Conservation (phyloP, 2,797 vertebrate species). For the Esox lucius region DNA sequence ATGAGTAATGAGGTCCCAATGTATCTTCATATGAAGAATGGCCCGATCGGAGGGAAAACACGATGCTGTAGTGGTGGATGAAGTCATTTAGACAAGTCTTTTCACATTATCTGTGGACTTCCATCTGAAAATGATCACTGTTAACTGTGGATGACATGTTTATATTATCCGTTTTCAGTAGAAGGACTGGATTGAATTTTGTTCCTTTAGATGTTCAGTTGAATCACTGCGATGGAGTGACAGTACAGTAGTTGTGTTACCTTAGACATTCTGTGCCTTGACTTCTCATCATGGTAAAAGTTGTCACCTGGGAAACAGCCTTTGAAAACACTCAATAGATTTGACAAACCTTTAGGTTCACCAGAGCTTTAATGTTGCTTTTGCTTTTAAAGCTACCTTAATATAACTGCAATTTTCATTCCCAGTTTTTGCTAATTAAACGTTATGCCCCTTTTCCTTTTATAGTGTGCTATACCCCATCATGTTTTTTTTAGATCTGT, state of each 20-base stretch:
- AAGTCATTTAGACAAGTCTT: too few relatives aligned
- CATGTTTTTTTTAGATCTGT: too few relatives aligned
- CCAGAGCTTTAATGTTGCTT: too few relatives aligned
- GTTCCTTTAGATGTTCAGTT: background rate
- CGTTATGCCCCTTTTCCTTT: background rate
- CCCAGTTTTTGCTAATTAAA: background rate
- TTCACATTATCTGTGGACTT: constrained; percentile 25
- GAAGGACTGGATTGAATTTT: constrained; percentile 4
- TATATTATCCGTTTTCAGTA: constrained; percentile 23
- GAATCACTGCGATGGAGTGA: background rate
- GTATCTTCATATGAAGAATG: too few relatives aligned
- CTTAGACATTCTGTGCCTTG: background rate
- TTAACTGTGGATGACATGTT: constrained; percentile 12
- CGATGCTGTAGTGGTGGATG: too few relatives aligned
- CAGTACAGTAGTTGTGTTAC: background rate
- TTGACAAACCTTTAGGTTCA: too few relatives aligned
- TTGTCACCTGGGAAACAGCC: background rate
- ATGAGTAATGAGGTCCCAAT: constrained; percentile 16
- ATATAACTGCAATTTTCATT: background rate
- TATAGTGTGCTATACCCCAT: too few relatives aligned
- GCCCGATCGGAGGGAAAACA: too few relatives aligned
- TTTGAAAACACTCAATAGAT: background rate
- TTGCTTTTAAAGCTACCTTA: background rate
- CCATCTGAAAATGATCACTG: constrained; percentile 32
- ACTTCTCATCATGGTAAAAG: background rate